Evolutionary conservation across 2,888 invertebrate species (phyloP).

Genomic region (Dryocosmus kuriphilus): DNA sequence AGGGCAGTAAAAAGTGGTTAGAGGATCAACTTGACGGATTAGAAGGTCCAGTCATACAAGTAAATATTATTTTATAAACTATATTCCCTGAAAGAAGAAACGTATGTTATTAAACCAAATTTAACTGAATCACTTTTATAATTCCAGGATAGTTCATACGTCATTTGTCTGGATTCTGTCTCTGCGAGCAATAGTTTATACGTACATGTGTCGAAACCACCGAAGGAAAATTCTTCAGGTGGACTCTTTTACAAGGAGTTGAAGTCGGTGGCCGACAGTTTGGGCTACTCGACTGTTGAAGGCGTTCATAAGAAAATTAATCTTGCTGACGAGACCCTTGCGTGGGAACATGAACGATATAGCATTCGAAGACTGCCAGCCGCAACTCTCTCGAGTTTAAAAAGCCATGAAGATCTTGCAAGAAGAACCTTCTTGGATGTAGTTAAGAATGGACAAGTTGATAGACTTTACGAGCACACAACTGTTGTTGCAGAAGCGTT

Average conservation of each 20-base stretch:
- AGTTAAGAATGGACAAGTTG: conserved; percentile 80
- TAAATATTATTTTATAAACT: conserved; percentile 69
- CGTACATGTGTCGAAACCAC: conserved; percentile 98
- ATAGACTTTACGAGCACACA: conserved; percentile 84
- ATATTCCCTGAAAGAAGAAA: neutral
- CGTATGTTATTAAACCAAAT: neutral
- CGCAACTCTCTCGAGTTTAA: conserved; percentile 91
- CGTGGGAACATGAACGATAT: conserved; percentile 98
- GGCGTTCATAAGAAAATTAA: conserved; percentile 97
- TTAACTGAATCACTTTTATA: conserved; percentile 37
- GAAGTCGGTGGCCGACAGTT: conserved; percentile 79
- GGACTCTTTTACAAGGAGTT: conserved; percentile 83
- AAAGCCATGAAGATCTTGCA: conserved; percentile 83
- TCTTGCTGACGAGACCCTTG: conserved; percentile 92
- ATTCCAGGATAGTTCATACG: conserved; percentile 90
- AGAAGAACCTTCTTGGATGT: conserved; percentile 84
- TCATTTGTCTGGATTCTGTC: conserved; percentile 92
- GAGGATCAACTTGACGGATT: conserved; percentile 93
- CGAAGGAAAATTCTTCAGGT: conserved; percentile 89
- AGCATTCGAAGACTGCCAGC: conserved; percentile 95
- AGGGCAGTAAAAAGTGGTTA: conserved; percentile 97
- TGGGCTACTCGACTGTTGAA: conserved; percentile 80
- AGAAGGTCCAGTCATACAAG: conserved; percentile 86
- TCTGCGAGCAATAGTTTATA: conserved; percentile 84
- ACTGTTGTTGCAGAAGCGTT: conserved; percentile 89